These are phyloP conservation scores for Petrocephalus zakoni DNA, from an alignment of 2,113 vertebrate species.

Conservation along the genomic window DNA sequence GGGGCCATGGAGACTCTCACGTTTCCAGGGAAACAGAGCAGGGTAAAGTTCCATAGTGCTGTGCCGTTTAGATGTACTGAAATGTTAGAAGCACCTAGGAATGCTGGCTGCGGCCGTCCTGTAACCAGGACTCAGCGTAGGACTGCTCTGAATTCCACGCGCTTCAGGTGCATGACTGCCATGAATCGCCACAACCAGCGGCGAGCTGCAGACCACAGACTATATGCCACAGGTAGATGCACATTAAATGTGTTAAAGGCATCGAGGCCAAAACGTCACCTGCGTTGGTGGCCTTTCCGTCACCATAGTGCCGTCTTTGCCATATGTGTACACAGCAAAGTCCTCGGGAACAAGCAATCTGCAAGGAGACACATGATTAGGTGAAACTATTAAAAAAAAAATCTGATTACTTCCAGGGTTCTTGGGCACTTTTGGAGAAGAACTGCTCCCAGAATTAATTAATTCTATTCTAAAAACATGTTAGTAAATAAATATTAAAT, in stretches of 20 bases:
- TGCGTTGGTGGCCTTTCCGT: slow-evolving; percentile 59
- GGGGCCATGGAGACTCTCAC: background rate
- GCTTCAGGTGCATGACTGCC: background rate
- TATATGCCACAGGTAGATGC: background rate
- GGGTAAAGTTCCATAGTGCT: background rate
- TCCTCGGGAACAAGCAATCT: slow-evolving; percentile 73
- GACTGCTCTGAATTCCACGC: background rate
- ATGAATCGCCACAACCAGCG: background rate
- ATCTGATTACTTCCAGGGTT: background rate
- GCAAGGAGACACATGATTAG: slow-evolving; percentile 19
- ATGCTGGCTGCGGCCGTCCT: background rate
- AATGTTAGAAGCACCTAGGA: background rate
- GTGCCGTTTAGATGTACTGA: background rate
- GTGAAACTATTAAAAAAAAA: background rate
- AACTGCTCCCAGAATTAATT: background rate
- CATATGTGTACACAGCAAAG: slow-evolving; percentile 81
- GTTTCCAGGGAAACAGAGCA: background rate
- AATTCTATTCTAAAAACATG: background rate
- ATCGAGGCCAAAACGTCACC: slow-evolving; percentile 55
- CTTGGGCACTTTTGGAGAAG: background rate
- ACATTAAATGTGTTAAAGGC: background rate
- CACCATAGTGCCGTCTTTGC: slow-evolving; percentile 62
- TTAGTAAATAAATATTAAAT: no score
- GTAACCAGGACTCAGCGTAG: background rate
- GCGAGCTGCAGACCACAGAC: background rate